A percentile compares a stretch with the other conserved stretches of the same genome.
Conservation (phyloP, 2,797 vertebrate genomes). For the Scleropages formosus region DNA sequence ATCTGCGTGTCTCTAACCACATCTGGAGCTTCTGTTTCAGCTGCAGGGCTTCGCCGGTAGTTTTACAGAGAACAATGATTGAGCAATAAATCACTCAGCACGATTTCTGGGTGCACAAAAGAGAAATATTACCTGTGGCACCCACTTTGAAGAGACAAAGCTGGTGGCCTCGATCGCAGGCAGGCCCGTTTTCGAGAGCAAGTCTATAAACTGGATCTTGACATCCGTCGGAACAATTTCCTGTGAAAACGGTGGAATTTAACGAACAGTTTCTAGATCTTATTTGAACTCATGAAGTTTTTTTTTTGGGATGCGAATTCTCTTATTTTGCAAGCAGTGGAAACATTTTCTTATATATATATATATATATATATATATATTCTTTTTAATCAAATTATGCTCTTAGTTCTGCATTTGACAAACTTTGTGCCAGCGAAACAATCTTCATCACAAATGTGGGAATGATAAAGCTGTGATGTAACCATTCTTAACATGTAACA, state of each 20-base stretch:
- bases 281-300: not conserved
- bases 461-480: conserved; percentile 49
- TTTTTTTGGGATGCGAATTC: not conserved
- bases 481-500: conserved; percentile 37
- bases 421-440: conserved; percentile 36
- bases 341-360: conserved; percentile 26
- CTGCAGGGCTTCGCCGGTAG: conserved; percentile 32
- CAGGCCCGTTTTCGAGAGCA: conserved; percentile 86
- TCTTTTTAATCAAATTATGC: conserved; percentile 28
- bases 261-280: conserved; percentile 41
- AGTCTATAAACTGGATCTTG: conserved; percentile 93
- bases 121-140: conserved; percentile 83
- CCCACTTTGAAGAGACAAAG: conserved; percentile 95
- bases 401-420: conserved; percentile 8
- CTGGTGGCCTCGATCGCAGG: conserved; percentile 90
- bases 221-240: conserved; percentile 84
- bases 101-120: conserved; percentile 43
- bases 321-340: too few species aligned
- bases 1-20: conserved; percentile 31
- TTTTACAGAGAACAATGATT: conserved; percentile 44
- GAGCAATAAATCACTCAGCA: conserved; percentile 59
- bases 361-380: not conserved
- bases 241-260: conserved; percentile 61
- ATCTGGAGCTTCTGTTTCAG: conserved; percentile 32
- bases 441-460: conserved; percentile 39